Conservation (phyloP, 2,797 vertebrate species). For the Lerista edwardsae region DNA sequence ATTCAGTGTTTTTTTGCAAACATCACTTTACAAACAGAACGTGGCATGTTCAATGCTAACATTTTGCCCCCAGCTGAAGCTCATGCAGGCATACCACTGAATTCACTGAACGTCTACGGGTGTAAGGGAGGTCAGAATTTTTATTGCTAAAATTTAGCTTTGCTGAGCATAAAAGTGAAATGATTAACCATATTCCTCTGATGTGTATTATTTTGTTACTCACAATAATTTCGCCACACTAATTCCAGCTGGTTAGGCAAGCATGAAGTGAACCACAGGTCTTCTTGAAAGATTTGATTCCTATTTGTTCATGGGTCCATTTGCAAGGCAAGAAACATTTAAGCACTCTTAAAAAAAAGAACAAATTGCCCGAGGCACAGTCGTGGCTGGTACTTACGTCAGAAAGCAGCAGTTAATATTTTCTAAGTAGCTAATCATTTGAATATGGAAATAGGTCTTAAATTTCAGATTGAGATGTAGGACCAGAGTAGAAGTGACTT, state of each 20-base stretch:
- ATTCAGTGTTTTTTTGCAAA: slow-evolving; percentile 51
- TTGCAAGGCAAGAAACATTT: slow-evolving; percentile 20
- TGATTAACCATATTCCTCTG: background rate
- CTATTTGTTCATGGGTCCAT: slow-evolving; percentile 16
- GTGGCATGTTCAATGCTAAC: slow-evolving; percentile 43
- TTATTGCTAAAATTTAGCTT: background rate
- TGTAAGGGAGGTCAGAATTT: slow-evolving; percentile 19
- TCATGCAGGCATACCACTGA: slow-evolving; percentile 16
- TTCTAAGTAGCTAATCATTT: slow-evolving; percentile 55
- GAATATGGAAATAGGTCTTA: slow-evolving; percentile 59
- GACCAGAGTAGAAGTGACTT: no score
- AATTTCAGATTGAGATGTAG: slow-evolving; percentile 40
- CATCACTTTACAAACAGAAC: slow-evolving; percentile 61
- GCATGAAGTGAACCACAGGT: slow-evolving; percentile 4
- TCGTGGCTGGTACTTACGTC: slow-evolving; percentile 52
- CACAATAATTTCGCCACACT: background rate
- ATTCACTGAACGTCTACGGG: slow-evolving; percentile 19
- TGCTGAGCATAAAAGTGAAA: background rate
- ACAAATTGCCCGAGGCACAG: background rate
- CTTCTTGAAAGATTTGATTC: slow-evolving; percentile 5
- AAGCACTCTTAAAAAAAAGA: background rate
- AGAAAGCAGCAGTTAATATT: slow-evolving; percentile 52
- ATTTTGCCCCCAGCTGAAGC: slow-evolving; percentile 49
- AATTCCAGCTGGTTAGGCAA: slow-evolving; percentile 32
- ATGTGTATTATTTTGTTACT: background rate